Conservation (phyloP, 2,797 vertebrate genomes). For the Pogoniulus pusillus region DNA sequence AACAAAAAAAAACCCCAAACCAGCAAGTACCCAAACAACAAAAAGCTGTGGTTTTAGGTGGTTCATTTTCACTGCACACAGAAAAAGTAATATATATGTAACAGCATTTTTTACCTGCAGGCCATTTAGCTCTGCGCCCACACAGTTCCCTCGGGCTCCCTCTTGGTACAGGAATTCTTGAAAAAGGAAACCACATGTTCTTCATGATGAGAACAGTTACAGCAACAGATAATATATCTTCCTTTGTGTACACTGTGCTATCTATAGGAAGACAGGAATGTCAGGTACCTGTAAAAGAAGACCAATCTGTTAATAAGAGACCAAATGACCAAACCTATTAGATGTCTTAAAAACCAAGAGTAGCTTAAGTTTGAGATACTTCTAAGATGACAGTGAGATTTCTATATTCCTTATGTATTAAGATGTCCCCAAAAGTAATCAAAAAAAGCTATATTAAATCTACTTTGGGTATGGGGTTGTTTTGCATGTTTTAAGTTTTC, state of each 20-base stretch:
- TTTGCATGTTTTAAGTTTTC: background rate
- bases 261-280: background rate
- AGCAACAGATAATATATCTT: background rate
- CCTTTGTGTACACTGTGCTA: background rate
- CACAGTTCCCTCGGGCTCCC: background rate
- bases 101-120: constrained; percentile 8
- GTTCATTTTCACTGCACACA: background rate
- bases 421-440: background rate
- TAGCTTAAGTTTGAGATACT: background rate
- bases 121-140: constrained; percentile 6
- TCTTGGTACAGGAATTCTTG: background rate
- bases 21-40: background rate
- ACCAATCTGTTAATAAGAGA: background rate
- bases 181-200: background rate
- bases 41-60: background rate
- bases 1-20: background rate
- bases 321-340: background rate
- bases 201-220: background rate
- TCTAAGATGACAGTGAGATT: background rate
- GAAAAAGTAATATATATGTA: constrained; percentile 2
- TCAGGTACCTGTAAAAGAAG: background rate
- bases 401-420: background rate
- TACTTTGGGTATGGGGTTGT: background rate
- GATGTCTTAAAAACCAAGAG: background rate
- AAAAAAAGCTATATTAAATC: background rate